phyloP scores from a whole-genome alignment of 2,797 vertebrate genomes.

The Liasis olivaceus region DNA sequence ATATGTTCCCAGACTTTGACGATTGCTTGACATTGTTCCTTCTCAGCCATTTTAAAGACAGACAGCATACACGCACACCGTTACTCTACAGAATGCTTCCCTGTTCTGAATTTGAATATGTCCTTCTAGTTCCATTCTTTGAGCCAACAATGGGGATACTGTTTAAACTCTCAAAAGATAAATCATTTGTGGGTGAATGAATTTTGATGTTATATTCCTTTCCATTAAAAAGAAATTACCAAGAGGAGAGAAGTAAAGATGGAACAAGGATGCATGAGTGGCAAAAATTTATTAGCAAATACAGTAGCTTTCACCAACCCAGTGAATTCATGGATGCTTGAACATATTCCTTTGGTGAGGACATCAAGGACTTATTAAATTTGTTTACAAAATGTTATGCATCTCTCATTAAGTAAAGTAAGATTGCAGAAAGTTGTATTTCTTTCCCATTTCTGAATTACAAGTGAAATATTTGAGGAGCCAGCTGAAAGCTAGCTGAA shows the following conservation, averaged over 20 bases:
- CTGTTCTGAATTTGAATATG: slow-evolving; percentile 38
- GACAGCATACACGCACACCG: slow-evolving; percentile 44
- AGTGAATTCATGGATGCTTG: slow-evolving; percentile 40
- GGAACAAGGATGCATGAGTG: not conserved
- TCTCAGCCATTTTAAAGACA: slow-evolving; percentile 59
- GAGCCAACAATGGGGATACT: slow-evolving; percentile 76
- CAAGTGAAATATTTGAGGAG: slow-evolving; percentile 45
- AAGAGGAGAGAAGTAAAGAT: not conserved
- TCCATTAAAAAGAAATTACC: not conserved
- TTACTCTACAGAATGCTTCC: slow-evolving; percentile 70
- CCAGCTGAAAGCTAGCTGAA: slow-evolving; percentile 45
- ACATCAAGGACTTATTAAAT: slow-evolving; percentile 14
- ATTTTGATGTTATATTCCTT: slow-evolving; percentile 14
- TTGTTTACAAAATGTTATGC: slow-evolving; percentile 52
- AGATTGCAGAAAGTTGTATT: slow-evolving; percentile 36
- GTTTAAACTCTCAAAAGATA: slow-evolving; percentile 75
- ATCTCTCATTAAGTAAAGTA: slow-evolving; percentile 44
- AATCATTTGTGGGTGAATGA: slow-evolving; percentile 71
- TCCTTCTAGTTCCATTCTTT: slow-evolving; percentile 74
- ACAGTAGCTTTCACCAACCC: not conserved
- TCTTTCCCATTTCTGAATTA: slow-evolving; percentile 34
- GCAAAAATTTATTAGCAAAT: not conserved
- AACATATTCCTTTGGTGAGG: slow-evolving; percentile 33
- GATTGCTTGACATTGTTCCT: slow-evolving; percentile 72
- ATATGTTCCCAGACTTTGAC: slow-evolving; percentile 78